Percentiles rank a stretch among this genome's conserved stretches.
Evolutionary conservation across 2,797 vertebrate genomes (phyloP).

Genomic region (Okamejei kenojei): DNA sequence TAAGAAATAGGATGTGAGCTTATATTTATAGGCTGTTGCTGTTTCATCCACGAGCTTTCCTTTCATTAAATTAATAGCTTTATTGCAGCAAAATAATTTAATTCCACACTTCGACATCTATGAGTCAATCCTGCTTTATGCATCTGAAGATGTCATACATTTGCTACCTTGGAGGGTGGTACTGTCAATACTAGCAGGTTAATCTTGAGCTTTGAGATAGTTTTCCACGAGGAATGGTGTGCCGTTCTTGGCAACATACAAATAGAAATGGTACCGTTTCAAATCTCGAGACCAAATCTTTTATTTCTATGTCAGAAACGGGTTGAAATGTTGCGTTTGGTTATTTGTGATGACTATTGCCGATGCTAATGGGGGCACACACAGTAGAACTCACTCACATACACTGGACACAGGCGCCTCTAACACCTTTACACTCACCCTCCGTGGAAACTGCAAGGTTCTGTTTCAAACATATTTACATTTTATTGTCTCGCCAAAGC

Average conservation of each 20-base stretch:
- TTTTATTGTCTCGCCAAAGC: not conserved
- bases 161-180: not conserved
- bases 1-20: not conserved
- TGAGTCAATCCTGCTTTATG: not conserved
- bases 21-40: not conserved
- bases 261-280: not conserved
- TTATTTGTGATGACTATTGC: not conserved
- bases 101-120: not conserved
- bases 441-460: not conserved
- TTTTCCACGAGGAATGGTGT: not conserved
- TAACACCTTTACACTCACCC: not conserved
- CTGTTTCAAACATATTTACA: not conserved
- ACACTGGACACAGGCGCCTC: not conserved
- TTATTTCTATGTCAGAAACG: not conserved
- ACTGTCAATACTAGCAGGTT: not conserved
- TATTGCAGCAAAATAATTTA: not conserved
- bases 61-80: not conserved
- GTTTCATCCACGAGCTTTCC: not conserved
- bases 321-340: not conserved
- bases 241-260: not conserved
- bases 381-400: not conserved
- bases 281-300: not conserved
- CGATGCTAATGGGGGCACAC: not conserved
- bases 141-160: slow-evolving; percentile 17
- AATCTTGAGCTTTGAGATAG: not conserved